A percentile compares a stretch with the other conserved stretches of the same genome.
phyloP scores from a whole-genome alignment of 2,797 vertebrate genomes.

The Vespertilio murinus region DNA sequence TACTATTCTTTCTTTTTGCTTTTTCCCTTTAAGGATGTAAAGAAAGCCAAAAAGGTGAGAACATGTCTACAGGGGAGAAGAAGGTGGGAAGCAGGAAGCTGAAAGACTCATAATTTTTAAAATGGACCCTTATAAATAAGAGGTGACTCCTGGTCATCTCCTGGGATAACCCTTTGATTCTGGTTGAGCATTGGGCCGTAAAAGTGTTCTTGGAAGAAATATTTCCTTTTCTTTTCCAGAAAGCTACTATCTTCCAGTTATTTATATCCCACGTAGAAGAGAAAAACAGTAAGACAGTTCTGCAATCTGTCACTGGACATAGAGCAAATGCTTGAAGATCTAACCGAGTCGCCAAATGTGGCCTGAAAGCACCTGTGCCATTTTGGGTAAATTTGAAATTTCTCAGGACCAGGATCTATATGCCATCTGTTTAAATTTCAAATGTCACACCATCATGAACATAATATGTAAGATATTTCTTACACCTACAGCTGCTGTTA shows the following conservation, averaged over 20 bases:
- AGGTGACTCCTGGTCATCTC: background rate
- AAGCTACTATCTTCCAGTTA: slow-evolving; percentile 32
- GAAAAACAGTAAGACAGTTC: background rate
- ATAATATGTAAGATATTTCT: slow-evolving; percentile 35
- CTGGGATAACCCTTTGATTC: background rate
- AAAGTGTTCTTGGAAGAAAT: slow-evolving; percentile 36
- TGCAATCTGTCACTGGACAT: slow-evolving; percentile 22
- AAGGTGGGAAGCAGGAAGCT: background rate
- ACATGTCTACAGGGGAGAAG: background rate
- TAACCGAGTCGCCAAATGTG: background rate
- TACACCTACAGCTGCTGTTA: slow-evolving; percentile 38
- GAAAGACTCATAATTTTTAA: background rate
- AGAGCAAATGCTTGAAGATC: background rate
- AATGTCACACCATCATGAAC: slow-evolving; percentile 50
- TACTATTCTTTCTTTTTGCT: background rate
- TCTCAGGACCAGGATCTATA: slow-evolving; percentile 23
- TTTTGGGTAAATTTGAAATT: background rate
- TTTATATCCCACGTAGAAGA: slow-evolving; percentile 12
- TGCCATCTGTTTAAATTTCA: slow-evolving; percentile 56
- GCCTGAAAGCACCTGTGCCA: background rate
- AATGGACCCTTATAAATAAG: background rate
- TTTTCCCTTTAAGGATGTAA: background rate
- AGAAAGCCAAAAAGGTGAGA: background rate
- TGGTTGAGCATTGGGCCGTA: background rate
- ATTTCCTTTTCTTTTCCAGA: slow-evolving; percentile 41